phyloP scores from a whole-genome alignment of 2,797 vertebrate genomes.

The Gymnopithys bicolor region DNA sequence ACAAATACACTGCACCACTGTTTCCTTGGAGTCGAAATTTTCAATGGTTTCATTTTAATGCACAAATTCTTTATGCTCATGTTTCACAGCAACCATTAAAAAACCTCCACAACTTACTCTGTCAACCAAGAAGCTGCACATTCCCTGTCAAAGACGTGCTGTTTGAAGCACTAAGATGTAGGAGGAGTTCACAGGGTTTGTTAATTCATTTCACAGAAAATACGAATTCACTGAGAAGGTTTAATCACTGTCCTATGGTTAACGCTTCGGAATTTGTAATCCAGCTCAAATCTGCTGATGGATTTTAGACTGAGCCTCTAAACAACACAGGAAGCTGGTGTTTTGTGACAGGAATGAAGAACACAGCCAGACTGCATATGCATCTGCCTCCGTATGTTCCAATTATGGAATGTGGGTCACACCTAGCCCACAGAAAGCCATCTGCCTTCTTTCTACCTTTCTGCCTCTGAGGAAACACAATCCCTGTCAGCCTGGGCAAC shows the following conservation, averaged over 20 bases:
- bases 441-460: slow-evolving; percentile 8
- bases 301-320: slow-evolving; percentile 1
- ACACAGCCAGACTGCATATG: not conserved
- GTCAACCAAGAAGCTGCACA: not conserved
- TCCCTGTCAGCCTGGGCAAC: not conserved
- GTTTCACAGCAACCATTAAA: not conserved
- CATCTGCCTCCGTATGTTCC: slow-evolving; percentile 21
- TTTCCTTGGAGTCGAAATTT: not conserved
- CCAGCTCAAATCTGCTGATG: not conserved
- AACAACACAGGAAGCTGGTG: not conserved
- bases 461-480: not conserved
- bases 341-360: slow-evolving; percentile 12
- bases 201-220: slow-evolving; percentile 34
- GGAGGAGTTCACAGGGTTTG: slow-evolving; percentile 18
- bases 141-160: not conserved
- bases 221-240: not conserved
- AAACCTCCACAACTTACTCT: not conserved
- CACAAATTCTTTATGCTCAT: not conserved
- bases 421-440: slow-evolving; percentile 23
- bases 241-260: not conserved
- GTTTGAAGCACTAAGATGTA: not conserved
- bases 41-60: not conserved
- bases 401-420: not conserved
- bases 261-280: not conserved
- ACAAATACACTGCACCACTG: not conserved